Base-by-base conservation (phyloP, 37 sponge, comb jelly and placozoan species). In the Spongilla lacustris region DNA sequence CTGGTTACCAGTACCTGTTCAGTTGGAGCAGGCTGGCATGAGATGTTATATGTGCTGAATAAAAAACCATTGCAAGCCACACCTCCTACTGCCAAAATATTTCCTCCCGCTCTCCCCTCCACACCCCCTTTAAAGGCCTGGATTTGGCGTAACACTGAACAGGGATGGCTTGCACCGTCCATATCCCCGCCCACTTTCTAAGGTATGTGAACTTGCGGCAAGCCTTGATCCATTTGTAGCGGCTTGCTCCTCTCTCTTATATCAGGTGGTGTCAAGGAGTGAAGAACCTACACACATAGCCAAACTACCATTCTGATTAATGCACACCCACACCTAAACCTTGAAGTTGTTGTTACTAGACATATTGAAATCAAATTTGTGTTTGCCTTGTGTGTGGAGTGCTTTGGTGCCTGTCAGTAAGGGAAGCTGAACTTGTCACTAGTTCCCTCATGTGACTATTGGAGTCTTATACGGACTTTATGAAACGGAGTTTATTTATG, bases 121-220 rank as follows among this genome's bases (percentile, higher is more conserved):
- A 12, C 79, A 49, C 58, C 50, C 41, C 8, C 46, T 46, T 46
- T 83, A 58, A 29, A 95, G 89, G 75, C 86, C 93, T 73, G 96
- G 96, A 29, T 95, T 95, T 90, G 96, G 96, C 24, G 93, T 95
- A 31, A 95, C 96, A 4, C 86, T 95, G 38, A 82, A 85, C 68
- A 87, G 36, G 32, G 76, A 73, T 12, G 88, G 89, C 2, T 77
- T 95, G 37, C 33, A 81, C 25, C 72, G 96, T 23, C 96, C 96
- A 29, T 90, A 82, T 32, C 29, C 83, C 8, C 31, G 96, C 26
- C 31, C 91, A 67, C 58, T 73, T 23, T 73, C 80, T 46, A 80
- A 91, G 85, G 94, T 94, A 25, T 36, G 48, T 41, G 71, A 0
- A n/a, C n/a, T 32, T n/a, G 17, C 41, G 22, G 38, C 58, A 28